Evolutionary conservation across 2,113 vertebrate species (phyloP).

Genomic region (Danionella cerebrum): DNA sequence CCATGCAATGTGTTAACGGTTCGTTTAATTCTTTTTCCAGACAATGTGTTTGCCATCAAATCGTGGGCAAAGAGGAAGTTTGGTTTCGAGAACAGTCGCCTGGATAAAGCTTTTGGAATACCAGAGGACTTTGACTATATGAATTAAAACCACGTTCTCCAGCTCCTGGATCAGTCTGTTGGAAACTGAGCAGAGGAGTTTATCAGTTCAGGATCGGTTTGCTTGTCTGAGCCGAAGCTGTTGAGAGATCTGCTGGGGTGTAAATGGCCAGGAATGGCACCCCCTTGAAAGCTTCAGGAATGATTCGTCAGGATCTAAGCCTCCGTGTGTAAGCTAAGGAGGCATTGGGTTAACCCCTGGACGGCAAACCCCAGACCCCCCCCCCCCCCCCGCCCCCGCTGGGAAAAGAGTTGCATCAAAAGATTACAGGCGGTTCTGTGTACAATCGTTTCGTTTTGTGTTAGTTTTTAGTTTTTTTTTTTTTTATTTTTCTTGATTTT

Average conservation of each 20-base stretch:
- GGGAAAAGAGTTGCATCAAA: too few species aligned
- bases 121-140: slow-evolving; percentile 96
- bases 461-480: too few species aligned
- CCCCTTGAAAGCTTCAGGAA: background rate
- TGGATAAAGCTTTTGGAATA: slow-evolving; percentile 94
- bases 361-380: too few species aligned
- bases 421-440: too few species aligned
- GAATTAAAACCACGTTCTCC: slow-evolving; percentile 64
- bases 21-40: slow-evolving; percentile 68
- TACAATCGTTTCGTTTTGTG: too few species aligned
- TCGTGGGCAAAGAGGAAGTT: slow-evolving; percentile 98
- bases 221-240: background rate
- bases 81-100: slow-evolving; percentile 81
- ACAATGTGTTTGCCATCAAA: slow-evolving; percentile 93
- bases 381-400: too few species aligned
- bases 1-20: too few species aligned
- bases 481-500: too few species aligned
- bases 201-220: background rate
- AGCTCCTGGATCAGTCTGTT: background rate
- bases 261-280: background rate
- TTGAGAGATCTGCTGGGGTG: background rate
- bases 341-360: slow-evolving; percentile 36
- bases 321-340: slow-evolving; percentile 48
- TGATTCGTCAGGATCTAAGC: slow-evolving; percentile 1
- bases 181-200: background rate